These are phyloP conservation scores for Tenthredo scrophulariae DNA, from an alignment of 2,888 invertebrate genomes.

Conservation along the genomic window DNA sequence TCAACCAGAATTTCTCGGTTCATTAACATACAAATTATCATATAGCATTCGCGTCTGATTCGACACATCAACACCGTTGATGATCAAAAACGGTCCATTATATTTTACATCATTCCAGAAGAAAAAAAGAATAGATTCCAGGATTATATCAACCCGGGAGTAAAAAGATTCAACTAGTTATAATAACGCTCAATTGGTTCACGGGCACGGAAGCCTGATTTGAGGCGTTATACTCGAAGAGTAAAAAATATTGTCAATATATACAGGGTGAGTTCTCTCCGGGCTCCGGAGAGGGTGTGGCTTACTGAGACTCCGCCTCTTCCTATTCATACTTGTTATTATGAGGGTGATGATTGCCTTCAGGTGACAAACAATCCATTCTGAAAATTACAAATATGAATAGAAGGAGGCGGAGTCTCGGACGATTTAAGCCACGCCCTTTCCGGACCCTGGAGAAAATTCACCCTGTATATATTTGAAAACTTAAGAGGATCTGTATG, in stretches of 20 bases:
- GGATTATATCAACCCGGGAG: not conserved
- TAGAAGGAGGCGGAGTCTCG: too few relatives aligned
- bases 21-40: not conserved
- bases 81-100: not conserved
- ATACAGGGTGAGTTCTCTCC: too few relatives aligned
- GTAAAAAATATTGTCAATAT: not conserved
- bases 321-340: too few relatives aligned
- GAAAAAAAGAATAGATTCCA: too few relatives aligned
- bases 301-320: too few relatives aligned
- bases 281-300: too few relatives aligned
- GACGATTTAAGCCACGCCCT: too few relatives aligned
- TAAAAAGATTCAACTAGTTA: too few relatives aligned
- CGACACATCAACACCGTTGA: not conserved
- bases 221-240: not conserved
- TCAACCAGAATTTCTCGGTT: not conserved
- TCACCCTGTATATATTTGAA: not conserved
- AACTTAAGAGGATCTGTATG: not conserved
- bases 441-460: too few relatives aligned
- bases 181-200: not conserved
- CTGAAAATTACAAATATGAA: too few relatives aligned
- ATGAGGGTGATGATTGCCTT: too few relatives aligned
- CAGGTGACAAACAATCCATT: too few relatives aligned
- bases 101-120: not conserved
- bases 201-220: not conserved
- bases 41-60: not conserved